Percentiles rank a stretch among this genome's conserved stretches.
Evolutionary conservation across 2,797 vertebrate species (phyloP).

Genomic region (Thaleichthys pacificus): DNA sequence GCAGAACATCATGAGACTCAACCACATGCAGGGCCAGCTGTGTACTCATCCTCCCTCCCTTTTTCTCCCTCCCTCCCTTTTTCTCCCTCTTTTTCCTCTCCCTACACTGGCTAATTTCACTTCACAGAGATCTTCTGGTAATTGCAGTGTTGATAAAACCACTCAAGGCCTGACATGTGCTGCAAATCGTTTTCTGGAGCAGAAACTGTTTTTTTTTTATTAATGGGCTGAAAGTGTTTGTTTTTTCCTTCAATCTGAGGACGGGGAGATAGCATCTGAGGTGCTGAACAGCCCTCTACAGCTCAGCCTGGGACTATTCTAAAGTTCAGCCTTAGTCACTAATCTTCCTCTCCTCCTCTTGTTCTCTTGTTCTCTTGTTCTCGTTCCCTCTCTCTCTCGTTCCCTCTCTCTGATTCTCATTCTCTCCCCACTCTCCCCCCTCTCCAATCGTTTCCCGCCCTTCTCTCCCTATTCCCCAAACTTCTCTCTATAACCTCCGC

Average conservation of each 20-base stretch:
- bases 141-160: constrained; percentile 14
- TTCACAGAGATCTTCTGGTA: constrained; percentile 7
- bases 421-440: not conserved
- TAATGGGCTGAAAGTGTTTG: constrained; percentile 9
- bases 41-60: not conserved
- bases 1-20: not conserved
- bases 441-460: not conserved
- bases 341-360: not conserved
- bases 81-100: not conserved
- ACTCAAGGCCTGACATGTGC: not conserved
- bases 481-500: too few species aligned
- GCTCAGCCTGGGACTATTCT: constrained; percentile 8
- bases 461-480: not conserved
- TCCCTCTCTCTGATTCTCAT: not conserved
- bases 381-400: not conserved
- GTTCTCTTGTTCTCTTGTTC: too few species aligned
- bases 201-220: not conserved
- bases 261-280: constrained; percentile 9
- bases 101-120: constrained; percentile 9
- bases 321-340: not conserved
- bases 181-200: constrained; percentile 8
- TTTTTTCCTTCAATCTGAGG: constrained; percentile 6
- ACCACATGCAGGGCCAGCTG: constrained; percentile 8
- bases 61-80: not conserved
- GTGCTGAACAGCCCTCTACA: not conserved